Evolutionary conservation across 2,888 invertebrate species (phyloP).

Genomic region (Luffia ferchaultella): DNA sequence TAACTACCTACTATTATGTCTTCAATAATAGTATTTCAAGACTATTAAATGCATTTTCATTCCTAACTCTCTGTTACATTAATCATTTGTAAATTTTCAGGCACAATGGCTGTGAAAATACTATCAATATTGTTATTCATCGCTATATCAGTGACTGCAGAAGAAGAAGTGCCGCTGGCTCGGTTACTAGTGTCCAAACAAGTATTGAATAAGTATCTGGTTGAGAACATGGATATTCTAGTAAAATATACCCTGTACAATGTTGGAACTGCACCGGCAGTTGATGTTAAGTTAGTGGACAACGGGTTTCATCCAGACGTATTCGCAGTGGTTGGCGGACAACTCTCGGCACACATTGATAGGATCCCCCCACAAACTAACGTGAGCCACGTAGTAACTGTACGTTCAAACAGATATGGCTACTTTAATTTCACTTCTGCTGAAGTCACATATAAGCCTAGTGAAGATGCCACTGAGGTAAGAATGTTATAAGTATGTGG

Average conservation of each 20-base stretch:
- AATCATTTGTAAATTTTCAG: slow-evolving; percentile 34
- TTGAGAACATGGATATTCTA: slow-evolving; percentile 95
- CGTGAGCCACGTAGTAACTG: slow-evolving; percentile 91
- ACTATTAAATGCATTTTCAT: no score
- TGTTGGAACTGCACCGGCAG: slow-evolving; percentile 90
- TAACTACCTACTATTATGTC: not conserved
- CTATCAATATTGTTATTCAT: slow-evolving; percentile 47
- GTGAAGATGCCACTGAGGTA: slow-evolving; percentile 82
- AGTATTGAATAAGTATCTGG: slow-evolving; percentile 94
- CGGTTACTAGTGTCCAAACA: slow-evolving; percentile 91
- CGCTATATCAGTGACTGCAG: slow-evolving; percentile 55
- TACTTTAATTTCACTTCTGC: slow-evolving; percentile 98
- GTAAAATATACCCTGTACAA: slow-evolving; percentile 95
- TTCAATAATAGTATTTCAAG: no score
- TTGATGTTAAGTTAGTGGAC: slow-evolving; percentile 88
- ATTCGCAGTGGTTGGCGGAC: slow-evolving; percentile 90
- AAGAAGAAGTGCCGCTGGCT: slow-evolving; percentile 79
- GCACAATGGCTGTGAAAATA: slow-evolving; percentile 47
- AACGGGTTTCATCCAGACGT: slow-evolving; percentile 91
- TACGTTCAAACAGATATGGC: slow-evolving; percentile 88
- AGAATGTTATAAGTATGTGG: slow-evolving; percentile 18
- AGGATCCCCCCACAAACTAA: slow-evolving; percentile 93
- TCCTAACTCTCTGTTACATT: no score
- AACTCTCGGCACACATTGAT: slow-evolving; percentile 82
- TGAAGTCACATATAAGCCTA: slow-evolving; percentile 86